A percentile compares a stretch with the other conserved stretches of the same genome.
Conservation (phyloP, 2,113 vertebrate genomes). For the Aldabrachelys gigantea region DNA sequence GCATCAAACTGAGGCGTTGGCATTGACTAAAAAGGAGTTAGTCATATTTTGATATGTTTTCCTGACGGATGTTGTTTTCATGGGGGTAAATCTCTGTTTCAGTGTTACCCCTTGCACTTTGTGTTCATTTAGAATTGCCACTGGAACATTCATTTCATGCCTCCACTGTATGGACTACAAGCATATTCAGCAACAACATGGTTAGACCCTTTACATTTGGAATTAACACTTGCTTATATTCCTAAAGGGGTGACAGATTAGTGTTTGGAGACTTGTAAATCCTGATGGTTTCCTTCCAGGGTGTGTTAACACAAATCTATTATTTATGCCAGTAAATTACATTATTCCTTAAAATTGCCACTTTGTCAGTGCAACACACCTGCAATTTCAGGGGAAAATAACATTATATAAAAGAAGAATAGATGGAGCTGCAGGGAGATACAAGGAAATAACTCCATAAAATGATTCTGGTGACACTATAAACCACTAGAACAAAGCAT, state of each 20-base stretch:
- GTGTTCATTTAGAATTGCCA: neutral
- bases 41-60: neutral
- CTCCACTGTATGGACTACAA: neutral
- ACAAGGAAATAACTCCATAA: neutral
- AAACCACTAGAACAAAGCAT: neutral
- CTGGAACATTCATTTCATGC: neutral
- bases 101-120: neutral
- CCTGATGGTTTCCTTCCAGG: neutral
- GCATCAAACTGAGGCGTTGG: too few species aligned
- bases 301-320: rapidly evolving
- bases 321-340: neutral
- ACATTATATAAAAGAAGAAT: neutral
- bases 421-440: neutral
- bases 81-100: neutral
- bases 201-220: neutral
- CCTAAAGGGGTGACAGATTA: neutral
- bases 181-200: neutral
- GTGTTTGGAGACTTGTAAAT: neutral
- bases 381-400: neutral
- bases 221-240: neutral
- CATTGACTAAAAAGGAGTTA: neutral
- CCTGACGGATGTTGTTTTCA: neutral
- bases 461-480: neutral
- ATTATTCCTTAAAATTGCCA: neutral
- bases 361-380: neutral